Evolutionary conservation across 2,797 vertebrate genomes (phyloP).

Genomic region (Brachyalestes nurse): DNA sequence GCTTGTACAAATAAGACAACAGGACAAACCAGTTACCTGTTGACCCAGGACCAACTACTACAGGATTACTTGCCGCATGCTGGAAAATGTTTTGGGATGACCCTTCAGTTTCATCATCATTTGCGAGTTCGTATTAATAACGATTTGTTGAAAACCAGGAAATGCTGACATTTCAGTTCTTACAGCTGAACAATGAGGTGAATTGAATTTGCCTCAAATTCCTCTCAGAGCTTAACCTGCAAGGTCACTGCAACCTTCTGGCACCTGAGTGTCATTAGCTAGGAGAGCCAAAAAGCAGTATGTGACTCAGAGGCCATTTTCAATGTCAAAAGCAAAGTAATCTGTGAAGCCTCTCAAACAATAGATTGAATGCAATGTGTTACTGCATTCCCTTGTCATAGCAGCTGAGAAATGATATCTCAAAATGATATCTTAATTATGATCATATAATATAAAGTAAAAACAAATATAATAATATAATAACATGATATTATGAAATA

Average conservation of each 20-base stretch:
- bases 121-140: constrained; percentile 10
- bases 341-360: background rate
- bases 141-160: constrained; percentile 25
- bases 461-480: background rate
- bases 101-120: background rate
- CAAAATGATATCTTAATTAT: background rate
- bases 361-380: background rate
- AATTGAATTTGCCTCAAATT: constrained; percentile 49
- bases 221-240: constrained; percentile 31
- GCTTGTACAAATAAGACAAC: background rate
- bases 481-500: no score
- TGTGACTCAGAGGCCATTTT: background rate
- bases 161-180: background rate
- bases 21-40: background rate
- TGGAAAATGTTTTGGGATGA: background rate
- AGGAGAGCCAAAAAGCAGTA: background rate
- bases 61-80: background rate
- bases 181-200: constrained; percentile 39
- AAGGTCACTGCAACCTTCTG: constrained; percentile 44
- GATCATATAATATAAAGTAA: background rate
- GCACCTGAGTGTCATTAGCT: constrained; percentile 3
- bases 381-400: background rate
- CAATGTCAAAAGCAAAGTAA: background rate
- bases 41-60: background rate
- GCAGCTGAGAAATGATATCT: background rate